A percentile compares a stretch with the other conserved stretches of the same genome.
Conservation (phyloP, 1,140 invertebrate species). For the Drosophila busckii region DNA sequence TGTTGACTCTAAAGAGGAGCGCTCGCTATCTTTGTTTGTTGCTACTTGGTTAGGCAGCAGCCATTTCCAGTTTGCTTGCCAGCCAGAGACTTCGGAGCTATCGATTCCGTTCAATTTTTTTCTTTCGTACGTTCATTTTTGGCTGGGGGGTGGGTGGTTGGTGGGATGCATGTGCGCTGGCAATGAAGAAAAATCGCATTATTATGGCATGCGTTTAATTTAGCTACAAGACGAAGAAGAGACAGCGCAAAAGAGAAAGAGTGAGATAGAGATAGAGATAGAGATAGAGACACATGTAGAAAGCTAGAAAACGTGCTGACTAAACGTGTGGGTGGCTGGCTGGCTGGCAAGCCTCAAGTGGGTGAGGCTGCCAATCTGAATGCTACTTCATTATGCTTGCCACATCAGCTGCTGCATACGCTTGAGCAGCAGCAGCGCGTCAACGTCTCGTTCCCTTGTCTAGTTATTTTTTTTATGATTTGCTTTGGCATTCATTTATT, state of each 20-base stretch:
- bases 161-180: conserved; percentile 5
- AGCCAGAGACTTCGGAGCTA: no score
- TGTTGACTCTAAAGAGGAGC: no score
- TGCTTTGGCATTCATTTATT: conserved; percentile 45
- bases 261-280: no score
- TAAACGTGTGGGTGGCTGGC: conserved; percentile 10
- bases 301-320: no score
- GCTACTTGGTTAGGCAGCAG: no score
- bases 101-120: neutral
- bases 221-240: conserved; percentile 50
- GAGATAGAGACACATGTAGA: conserved; percentile 17
- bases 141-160: neutral
- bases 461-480: conserved; percentile 39
- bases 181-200: conserved; percentile 60
- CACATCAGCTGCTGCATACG: neutral
- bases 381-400: conserved; percentile 44
- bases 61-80: no score
- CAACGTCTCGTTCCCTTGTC: neutral
- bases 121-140: conserved; percentile 28
- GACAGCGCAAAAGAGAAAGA: no score
- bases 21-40: no score
- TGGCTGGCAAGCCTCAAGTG: no score
- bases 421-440: neutral
- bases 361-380: conserved; percentile 27
- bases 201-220: conserved; percentile 71